phyloP scores from a whole-genome alignment of 2,113 vertebrate species.

The Blennius ocellaris region DNA sequence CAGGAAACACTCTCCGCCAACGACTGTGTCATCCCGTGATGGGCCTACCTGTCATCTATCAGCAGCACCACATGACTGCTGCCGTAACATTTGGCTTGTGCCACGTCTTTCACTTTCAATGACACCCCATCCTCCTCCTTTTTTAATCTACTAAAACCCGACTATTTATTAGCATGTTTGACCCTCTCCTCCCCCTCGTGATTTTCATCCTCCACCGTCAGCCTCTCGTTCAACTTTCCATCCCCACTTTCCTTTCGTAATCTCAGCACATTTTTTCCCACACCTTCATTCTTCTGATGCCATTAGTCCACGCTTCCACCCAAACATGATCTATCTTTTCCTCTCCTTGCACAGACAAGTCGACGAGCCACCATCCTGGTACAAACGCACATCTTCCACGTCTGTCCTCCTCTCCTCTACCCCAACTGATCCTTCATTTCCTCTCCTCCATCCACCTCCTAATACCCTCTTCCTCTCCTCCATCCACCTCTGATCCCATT shows the following conservation, averaged over 20 bases:
- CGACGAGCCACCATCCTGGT: not conserved
- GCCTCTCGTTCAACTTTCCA: constrained; percentile 38
- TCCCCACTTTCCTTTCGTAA: constrained; percentile 34
- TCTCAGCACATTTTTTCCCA: constrained; percentile 28
- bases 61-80: constrained; percentile 36
- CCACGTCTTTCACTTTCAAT: constrained; percentile 30
- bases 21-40: constrained; percentile 29
- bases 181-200: constrained; percentile 10
- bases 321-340: constrained; percentile 67
- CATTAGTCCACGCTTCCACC: constrained; percentile 35
- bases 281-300: constrained; percentile 48
- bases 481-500: constrained; percentile 72
- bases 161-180: not conserved
- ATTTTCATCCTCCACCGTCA: constrained; percentile 7
- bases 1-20: constrained; percentile 19
- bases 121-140: constrained; percentile 5
- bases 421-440: constrained; percentile 70
- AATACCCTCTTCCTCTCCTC: constrained; percentile 66
- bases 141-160: constrained; percentile 18
- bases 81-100: constrained; percentile 35
- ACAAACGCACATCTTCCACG: constrained; percentile 25
- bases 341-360: constrained; percentile 50
- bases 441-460: constrained; percentile 63
- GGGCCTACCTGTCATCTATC: constrained; percentile 39
- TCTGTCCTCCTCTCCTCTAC: constrained; percentile 45